A percentile compares a stretch with the other conserved stretches of the same genome.
Conservation (phyloP, 2,888 invertebrate species). For the Scelioninae gen. 1 region DNA sequence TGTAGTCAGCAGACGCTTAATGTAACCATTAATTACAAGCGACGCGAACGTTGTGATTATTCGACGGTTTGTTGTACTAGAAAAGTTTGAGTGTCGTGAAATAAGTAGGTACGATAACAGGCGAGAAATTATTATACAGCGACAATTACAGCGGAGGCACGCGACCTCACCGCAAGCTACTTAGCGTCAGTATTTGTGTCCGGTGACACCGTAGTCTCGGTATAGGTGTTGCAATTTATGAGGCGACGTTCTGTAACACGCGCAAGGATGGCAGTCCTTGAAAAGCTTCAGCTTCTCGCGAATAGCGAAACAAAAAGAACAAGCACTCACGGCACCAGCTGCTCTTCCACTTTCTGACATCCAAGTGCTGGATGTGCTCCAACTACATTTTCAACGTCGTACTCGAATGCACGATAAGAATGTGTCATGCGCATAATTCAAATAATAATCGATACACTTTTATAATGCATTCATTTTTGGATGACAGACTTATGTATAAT, state of each 20-base stretch:
- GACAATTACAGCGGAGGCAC: slow-evolving; percentile 71
- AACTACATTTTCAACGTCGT: slow-evolving; percentile 58
- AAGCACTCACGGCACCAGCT: slow-evolving; percentile 46
- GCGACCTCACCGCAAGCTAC: slow-evolving; percentile 73
- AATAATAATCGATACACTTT: slow-evolving; percentile 42
- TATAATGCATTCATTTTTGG: neutral
- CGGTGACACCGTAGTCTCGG: slow-evolving; percentile 61
- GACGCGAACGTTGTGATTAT: no score
- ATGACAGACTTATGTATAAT: no score
- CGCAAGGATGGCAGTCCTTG: slow-evolving; percentile 56
- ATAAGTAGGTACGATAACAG: slow-evolving; percentile 54
- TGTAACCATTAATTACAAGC: no score
- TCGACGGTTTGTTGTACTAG: no score
- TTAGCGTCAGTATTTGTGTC: slow-evolving; percentile 75
- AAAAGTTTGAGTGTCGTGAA: slow-evolving; percentile 26
- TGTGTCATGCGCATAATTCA: slow-evolving; percentile 35
- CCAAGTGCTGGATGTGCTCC: slow-evolving; percentile 58
- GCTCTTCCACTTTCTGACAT: slow-evolving; percentile 55
- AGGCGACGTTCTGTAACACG: slow-evolving; percentile 58
- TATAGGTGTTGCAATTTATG: slow-evolving; percentile 75
- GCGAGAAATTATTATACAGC: slow-evolving; percentile 66
- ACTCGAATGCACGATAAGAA: slow-evolving; percentile 34
- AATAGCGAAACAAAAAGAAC: slow-evolving; percentile 48
- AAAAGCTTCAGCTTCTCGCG: slow-evolving; percentile 61
- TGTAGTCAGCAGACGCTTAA: no score